Evolutionary conservation across 2,888 invertebrate genomes (phyloP).

Genomic region (Melanostoma mellinum): DNA sequence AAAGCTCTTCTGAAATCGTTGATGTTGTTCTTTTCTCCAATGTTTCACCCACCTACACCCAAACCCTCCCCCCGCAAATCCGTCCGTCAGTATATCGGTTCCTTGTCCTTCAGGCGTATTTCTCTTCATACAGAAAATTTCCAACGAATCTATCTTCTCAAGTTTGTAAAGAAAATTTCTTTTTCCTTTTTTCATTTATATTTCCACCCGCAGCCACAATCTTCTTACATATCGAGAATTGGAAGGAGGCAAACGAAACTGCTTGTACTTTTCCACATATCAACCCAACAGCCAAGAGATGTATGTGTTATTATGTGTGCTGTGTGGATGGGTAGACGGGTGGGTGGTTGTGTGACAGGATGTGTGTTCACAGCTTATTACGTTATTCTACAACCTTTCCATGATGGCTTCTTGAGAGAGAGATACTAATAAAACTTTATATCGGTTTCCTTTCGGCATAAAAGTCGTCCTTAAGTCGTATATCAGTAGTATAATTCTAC

Average conservation of each 20-base stretch:
- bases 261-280: slow-evolving; percentile 16
- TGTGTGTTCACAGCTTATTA: slow-evolving; percentile 73
- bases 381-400: slow-evolving; percentile 73
- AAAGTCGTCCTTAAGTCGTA: slow-evolving; percentile 67
- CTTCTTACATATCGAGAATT: slow-evolving; percentile 11
- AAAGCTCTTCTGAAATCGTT: slow-evolving; percentile 68
- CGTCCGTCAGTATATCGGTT: slow-evolving; percentile 4
- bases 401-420: slow-evolving; percentile 73
- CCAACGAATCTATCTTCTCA: slow-evolving; percentile 60
- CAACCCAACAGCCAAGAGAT: background rate
- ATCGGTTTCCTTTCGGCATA: slow-evolving; percentile 73
- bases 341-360: slow-evolving; percentile 21
- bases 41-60: slow-evolving; percentile 5
- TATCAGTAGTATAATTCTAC: background rate
- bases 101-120: slow-evolving; percentile 51
- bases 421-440: slow-evolving; percentile 73
- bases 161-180: slow-evolving; percentile 52
- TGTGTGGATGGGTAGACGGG: background rate
- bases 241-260: background rate
- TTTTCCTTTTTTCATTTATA: slow-evolving; percentile 36
- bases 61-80: background rate
- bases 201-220: slow-evolving; percentile 49
- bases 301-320: background rate
- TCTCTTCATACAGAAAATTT: slow-evolving; percentile 34
- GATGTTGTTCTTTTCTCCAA: slow-evolving; percentile 52